These are phyloP conservation scores for Caenorhabditis virilis DNA, from an alignment of 2,888 invertebrate genomes.

Conservation along the genomic window DNA sequence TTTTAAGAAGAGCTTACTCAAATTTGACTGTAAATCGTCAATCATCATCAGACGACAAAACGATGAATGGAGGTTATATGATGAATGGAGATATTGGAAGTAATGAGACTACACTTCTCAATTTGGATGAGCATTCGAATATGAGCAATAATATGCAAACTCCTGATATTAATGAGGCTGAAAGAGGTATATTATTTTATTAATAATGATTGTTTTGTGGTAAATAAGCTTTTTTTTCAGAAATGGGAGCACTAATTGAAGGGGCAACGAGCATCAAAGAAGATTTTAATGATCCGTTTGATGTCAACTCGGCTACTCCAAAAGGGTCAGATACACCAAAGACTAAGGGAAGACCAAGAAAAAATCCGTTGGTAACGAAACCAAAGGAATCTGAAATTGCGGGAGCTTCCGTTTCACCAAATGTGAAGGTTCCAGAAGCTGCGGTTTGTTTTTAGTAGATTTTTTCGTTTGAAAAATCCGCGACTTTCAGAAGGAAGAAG, in stretches of 20 bases:
- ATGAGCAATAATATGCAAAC: neutral
- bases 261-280: no score
- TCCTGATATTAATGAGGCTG: conserved; percentile 1
- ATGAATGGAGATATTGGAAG: conserved; percentile 21
- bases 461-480: no score
- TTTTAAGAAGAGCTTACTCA: conserved; percentile 21
- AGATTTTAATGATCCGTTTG: no score
- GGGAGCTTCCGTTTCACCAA: no score
- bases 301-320: neutral
- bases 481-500: conserved; percentile 32
- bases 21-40: conserved; percentile 22
- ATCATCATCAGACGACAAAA: conserved; percentile 22
- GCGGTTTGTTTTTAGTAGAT: no score
- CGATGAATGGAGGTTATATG: conserved; percentile 11
- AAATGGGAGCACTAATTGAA: conserved; percentile 14
- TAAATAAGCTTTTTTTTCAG: conserved; percentile 7
- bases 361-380: neutral
- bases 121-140: conserved; percentile 33
- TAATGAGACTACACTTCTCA: conserved; percentile 24
- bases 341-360: conserved; percentile 3
- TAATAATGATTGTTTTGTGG: neutral
- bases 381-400: conserved; percentile 4
- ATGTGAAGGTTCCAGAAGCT: no score
- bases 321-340: conserved; percentile 4
- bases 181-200: no score